Conservation (phyloP, 1,140 invertebrate genomes). For the Drosophila fuyamai region DNA sequence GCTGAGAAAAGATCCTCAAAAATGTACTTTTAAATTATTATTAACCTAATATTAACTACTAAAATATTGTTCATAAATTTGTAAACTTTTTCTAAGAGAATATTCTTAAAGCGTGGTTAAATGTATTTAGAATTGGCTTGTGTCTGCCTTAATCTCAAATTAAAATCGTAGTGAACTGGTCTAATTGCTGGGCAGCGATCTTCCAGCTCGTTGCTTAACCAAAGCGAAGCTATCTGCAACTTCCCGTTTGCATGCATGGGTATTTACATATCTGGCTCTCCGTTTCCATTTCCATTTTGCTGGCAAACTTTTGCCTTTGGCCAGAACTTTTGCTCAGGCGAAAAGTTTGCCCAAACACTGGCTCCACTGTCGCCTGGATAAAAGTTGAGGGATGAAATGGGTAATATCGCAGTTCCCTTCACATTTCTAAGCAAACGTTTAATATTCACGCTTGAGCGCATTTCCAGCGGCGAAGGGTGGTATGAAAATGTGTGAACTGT, state of each 20-base stretch:
- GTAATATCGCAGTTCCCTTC: conserved; percentile 5
- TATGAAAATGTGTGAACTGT: conserved; percentile 77
- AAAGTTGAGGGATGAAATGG: conserved; percentile 23
- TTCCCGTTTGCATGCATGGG: conserved; percentile 8
- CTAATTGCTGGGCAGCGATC: conserved; percentile 38
- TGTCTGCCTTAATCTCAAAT: neutral
- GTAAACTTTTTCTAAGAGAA: no score
- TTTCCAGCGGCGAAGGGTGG: conserved; percentile 38
- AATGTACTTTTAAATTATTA: no score
- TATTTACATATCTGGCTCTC: conserved; percentile 40
- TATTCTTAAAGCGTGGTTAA: no score
- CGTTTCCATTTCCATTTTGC: conserved; percentile 4
- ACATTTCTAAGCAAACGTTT: conserved; percentile 72
- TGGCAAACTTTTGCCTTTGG: conserved; percentile 29
- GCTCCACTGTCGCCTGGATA: conserved; percentile 25
- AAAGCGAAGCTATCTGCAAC: conserved; percentile 32
- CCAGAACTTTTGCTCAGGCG: conserved; percentile 18
- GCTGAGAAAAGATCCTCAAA: no score
- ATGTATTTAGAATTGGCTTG: no score
- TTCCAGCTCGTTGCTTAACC: conserved; percentile 42
- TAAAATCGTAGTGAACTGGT: conserved; percentile 17
- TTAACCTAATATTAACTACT: no score
- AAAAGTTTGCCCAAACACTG: conserved; percentile 33
- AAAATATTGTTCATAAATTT: no score
- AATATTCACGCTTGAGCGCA: conserved; percentile 81